Base-by-base conservation (phyloP, 2,113 vertebrate species). In the Conger conger region DNA sequence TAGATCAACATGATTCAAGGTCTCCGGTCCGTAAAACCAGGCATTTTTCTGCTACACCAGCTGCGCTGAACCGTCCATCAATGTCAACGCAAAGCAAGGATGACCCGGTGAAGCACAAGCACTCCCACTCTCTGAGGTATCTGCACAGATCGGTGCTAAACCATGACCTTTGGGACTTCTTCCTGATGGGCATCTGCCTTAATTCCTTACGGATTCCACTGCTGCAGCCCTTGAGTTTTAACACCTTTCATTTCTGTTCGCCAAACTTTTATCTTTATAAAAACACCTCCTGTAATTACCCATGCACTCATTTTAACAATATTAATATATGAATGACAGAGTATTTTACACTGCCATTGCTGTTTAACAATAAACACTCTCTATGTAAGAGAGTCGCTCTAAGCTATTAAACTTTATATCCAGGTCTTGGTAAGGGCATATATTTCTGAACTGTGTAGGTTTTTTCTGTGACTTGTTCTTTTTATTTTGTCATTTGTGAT, bases 401-500 rank as follows among this genome's bases (percentile, higher is more conserved):
- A 68, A 13, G 17, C 37, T 40, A 79, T 42, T 20, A 42, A 36
- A 78, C 76, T 78, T 37, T 50, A 80, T 50, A 53, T 13, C 40
- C n/a, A 40, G 7, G 68, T 80, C 38, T 63, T 33, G n/a, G 15
- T 15, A 53, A 37, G 37, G 20, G 27, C 40, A 27, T 38, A 18
- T 60, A 78, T 63, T 68, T 54, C 20, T 60, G 54, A 42, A 8
- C 27, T 40, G 54, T 76, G 53, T 80, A 80, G 77, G 37, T 60
- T 84, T 42, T 79, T 33, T 38, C 54, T 84, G 76, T 37, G 36
- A 63, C n/a, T 63, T 42, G 27, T 84, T 36, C 60, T 76, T 73
- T 53, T 4, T 54, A 57, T 84, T 83, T 42, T 50, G 42, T 68
- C 77, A 76, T 57, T n/a, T 78, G 50, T 84, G 30, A 79, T 80